These are phyloP conservation scores for Etheostoma cragini DNA, from an alignment of 2,113 vertebrate genomes.

Conservation along the genomic window DNA sequence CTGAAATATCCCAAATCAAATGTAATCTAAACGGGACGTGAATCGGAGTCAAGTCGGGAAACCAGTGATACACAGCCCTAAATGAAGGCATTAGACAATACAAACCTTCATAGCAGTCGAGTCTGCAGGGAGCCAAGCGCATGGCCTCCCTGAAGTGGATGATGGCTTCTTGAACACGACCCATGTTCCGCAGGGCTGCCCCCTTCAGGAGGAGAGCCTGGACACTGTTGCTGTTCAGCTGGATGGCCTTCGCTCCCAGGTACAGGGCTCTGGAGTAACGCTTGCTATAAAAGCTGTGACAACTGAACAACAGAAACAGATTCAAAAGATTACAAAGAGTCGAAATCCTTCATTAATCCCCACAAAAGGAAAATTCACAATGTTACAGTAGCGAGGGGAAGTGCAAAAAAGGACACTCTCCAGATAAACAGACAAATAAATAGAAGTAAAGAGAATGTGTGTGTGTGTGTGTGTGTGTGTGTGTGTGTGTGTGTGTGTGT, in stretches of 20 bases:
- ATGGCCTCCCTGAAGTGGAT: constrained; percentile 98
- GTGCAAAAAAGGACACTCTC: no score
- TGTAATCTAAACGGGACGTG: no score
- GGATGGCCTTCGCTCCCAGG: constrained; percentile 97
- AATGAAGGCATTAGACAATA: not conserved
- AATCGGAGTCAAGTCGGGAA: no score
- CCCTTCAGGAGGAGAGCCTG: constrained; percentile 96
- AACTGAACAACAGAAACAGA: constrained; percentile 80
- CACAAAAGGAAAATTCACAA: no score
- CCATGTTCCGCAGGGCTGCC: constrained; percentile 96
- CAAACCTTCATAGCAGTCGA: constrained; percentile 96
- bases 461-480: no score
- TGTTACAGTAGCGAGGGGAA: no score
- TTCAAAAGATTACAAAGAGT: not conserved
- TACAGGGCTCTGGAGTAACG: constrained; percentile 96
- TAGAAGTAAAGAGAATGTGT: no score
- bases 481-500: no score
- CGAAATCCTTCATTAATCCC: no score
- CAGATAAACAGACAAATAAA: no score
- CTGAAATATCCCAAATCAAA: no score
- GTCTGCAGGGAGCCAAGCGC: constrained; percentile 92
- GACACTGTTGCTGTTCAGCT: constrained; percentile 97
- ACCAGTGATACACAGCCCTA: no score
- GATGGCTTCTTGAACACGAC: constrained; percentile 96
- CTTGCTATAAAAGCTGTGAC: constrained; percentile 98